Evolutionary conservation across 2,888 invertebrate species (phyloP), one percentile per base, ranked within the genome.

Genomic region (Aphodius granarius): DNA sequence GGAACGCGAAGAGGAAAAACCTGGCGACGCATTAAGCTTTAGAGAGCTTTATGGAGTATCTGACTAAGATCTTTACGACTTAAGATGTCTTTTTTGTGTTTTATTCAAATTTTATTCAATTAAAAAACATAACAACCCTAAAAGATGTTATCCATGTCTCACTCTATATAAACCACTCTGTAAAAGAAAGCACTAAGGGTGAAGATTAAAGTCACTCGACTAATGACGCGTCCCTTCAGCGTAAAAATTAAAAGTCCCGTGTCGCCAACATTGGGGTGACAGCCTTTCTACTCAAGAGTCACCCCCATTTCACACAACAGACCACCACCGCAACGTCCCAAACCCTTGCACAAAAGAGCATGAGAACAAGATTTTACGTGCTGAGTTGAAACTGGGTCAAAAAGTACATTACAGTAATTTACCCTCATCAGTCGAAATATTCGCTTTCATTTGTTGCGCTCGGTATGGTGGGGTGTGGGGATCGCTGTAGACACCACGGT

Each of bases 401-500:
- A 76, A 76, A 76, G 73, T 76, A 76, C 76, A 76, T 76, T 73
- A 76, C 63, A 18, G 71, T 76, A 76, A 76, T 73, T 73, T 76
- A 71, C 71, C 76, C 76, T 76, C 76, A 76, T 76, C 73, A 73
- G 15, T 66, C 22, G 64, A 72, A 75, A 75, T 73, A 73, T 66
- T 66, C 72, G 72, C 70, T 66, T 74, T 70, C 70, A 43, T 43
- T 43, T 43, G 43, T 43, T 43, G 43, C 43, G 43, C 43, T 13
- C 43, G 43, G 43, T 13, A 13, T 13, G 43, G 6, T 43, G 43
- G 9, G 43, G 3, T 6, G 43, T 13, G 43, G 43, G 43, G 43
- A 43, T 43, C 13, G 43, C 43, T 13, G 43, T 13, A 9, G 43
- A 43, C 43, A 43, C 4, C 13, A 13, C 13, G 43, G 43, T 43